phyloP scores from a whole-genome alignment of 2,113 vertebrate species.

The Megaceryle torquata region DNA sequence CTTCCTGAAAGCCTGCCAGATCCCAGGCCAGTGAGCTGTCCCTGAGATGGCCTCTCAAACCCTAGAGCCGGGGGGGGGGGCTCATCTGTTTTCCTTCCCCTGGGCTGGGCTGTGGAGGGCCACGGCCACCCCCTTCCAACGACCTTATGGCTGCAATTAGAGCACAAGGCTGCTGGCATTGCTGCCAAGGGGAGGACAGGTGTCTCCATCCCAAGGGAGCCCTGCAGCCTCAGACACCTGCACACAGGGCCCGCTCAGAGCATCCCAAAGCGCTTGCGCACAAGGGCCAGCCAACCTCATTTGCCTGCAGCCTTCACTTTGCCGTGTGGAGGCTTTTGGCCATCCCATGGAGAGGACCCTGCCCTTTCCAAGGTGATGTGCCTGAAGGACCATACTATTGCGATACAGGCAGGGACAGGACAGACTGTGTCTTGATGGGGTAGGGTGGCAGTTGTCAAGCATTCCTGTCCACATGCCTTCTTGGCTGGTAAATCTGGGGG shows the following conservation, averaged over 20 bases:
- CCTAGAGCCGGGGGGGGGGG: neutral
- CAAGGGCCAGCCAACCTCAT: neutral
- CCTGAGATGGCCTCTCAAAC: neutral
- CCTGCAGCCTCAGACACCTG: neutral
- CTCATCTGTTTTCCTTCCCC: neutral
- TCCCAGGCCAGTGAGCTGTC: neutral
- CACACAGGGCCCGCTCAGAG: neutral
- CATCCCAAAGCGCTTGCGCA: neutral
- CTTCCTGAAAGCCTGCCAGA: neutral
- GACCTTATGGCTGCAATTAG: neutral
- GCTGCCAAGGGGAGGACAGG: neutral
- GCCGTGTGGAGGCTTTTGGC: neutral
- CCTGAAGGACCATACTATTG: neutral
- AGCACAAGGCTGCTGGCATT: neutral
- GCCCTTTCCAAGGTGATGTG: neutral
- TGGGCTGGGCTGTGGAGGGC: neutral
- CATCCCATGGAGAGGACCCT: neutral
- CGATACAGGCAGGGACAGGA: neutral
- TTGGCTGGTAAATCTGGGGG: conserved; percentile 17
- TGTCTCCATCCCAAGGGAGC: neutral
- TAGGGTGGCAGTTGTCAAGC: neutral
- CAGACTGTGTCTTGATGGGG: neutral
- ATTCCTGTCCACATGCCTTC: conserved; percentile 22
- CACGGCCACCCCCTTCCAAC: neutral
- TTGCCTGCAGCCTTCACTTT: neutral